Base-by-base conservation (phyloP, 2,888 invertebrate genomes). In the Hyppa rectilinea region DNA sequence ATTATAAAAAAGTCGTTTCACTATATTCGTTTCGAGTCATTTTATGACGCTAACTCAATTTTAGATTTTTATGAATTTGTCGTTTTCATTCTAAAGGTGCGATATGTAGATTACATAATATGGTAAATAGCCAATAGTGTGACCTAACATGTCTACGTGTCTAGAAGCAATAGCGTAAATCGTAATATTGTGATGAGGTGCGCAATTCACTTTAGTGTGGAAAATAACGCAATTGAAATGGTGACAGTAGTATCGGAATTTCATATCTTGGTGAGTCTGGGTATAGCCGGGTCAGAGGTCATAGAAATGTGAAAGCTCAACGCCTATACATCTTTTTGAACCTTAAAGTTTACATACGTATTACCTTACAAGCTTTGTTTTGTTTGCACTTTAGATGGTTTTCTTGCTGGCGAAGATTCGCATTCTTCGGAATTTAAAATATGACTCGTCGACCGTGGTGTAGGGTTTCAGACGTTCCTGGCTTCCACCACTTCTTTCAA, bases 201-300 rank as follows among this genome's bases (percentile, higher is more conserved):
- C 14, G 40, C 40, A 58, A 29, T 58, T 58, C 29, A n/a, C 47
- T 49, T n/a, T 47, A 60, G 36, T 62, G 43, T 56, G 45, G 29
- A 78, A n/a, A n/a, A 69, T 70, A 75, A 75, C 63, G 75, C 71
- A 64, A 69, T 62, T 62, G 62, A 78, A 78, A 67, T 64, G 75
- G 63, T 64, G 80, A 80, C 80, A 69, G 53, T 72, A 47, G 60
- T 76, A 80, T 80, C 68, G 60, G 72, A 76, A 76, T 76, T 72
- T 69, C 66, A 66, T 75, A 79, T 78, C 80, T 72, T 63, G n/a
- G 50, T 66, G 52, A 45, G 59, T 45, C 38, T 60, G 34, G 29
- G 53, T 65, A 58, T 14, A 47, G 56, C 36, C 53, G 60, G 70
- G 71, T 71, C 75, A 43, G 36, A 67, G 78, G 80, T 75, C 63